Conservation (phyloP, 2,797 vertebrate species). For the Selene dorsalis region DNA sequence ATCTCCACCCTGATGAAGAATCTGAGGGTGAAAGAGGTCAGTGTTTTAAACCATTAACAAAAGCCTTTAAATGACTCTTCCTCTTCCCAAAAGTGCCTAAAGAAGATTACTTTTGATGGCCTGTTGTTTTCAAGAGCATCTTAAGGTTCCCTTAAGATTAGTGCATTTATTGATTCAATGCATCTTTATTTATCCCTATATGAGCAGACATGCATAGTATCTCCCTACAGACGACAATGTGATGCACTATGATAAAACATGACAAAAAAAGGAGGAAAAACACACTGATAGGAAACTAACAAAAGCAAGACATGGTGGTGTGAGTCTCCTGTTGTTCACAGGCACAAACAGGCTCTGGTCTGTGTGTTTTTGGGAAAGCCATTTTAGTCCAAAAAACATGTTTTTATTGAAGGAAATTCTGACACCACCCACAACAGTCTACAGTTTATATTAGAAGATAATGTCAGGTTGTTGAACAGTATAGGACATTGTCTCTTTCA, state of each 20-base stretch:
- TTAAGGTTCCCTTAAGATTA: not conserved
- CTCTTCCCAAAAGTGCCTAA: not conserved
- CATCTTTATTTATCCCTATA: not conserved
- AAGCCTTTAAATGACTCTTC: not conserved
- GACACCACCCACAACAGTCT: not conserved
- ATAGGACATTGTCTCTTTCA: not conserved
- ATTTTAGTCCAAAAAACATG: not conserved
- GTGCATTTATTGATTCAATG: not conserved
- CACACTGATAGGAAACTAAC: not conserved
- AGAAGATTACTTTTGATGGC: slow-evolving; percentile 4
- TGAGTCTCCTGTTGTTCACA: not conserved
- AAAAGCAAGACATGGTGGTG: not conserved
- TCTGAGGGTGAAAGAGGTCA: not conserved
- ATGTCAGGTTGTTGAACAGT: not conserved
- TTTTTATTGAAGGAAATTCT: not conserved
- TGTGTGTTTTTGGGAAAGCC: not conserved
- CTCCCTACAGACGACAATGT: not conserved
- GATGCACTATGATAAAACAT: not conserved
- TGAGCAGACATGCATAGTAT: not conserved
- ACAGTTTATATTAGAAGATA: not conserved
- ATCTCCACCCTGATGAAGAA: not conserved
- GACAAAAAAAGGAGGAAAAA: not conserved
- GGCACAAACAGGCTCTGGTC: not conserved
- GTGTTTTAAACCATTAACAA: not conserved
- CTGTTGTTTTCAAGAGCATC: not conserved